A percentile compares a stretch with the other conserved stretches of the same genome.
Conservation (phyloP, 2,797 vertebrate species). For the Centroberyx gerrardi region DNA sequence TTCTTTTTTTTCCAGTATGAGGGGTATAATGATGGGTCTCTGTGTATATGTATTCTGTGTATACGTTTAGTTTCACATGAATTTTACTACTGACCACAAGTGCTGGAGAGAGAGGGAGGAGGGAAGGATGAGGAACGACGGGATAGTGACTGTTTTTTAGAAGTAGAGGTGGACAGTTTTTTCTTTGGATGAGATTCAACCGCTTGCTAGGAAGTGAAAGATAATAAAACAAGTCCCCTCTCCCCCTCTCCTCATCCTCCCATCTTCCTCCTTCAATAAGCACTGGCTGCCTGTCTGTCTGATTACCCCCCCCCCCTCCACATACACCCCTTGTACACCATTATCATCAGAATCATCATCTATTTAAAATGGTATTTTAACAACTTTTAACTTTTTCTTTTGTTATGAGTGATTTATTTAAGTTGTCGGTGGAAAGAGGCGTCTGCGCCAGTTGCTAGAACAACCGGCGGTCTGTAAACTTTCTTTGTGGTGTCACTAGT, state of each 20-base stretch:
- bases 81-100: conserved; percentile 79
- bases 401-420: conserved; percentile 39
- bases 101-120: conserved; percentile 54
- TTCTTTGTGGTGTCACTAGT: no score
- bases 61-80: conserved; percentile 55
- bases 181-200: conserved; percentile 8
- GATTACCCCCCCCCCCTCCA: conserved; percentile 25
- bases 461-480: conserved; percentile 3
- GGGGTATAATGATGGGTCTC: conserved; percentile 44
- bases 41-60: conserved; percentile 58
- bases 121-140: background rate
- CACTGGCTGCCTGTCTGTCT: conserved; percentile 73
- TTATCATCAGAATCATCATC: conserved; percentile 9
- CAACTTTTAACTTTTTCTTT: conserved; percentile 32
- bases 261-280: conserved; percentile 38
- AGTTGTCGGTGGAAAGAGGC: conserved; percentile 8
- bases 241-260: background rate
- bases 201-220: no score
- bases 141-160: no score
- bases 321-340: conserved; percentile 43
- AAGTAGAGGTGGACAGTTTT: no score
- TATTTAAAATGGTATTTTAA: conserved; percentile 64
- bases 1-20: conserved; percentile 19
- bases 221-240: background rate
- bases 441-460: conserved; percentile 2